These are phyloP conservation scores for Ataeniobius toweri DNA, from an alignment of 2,797 vertebrate genomes.

Conservation along the genomic window DNA sequence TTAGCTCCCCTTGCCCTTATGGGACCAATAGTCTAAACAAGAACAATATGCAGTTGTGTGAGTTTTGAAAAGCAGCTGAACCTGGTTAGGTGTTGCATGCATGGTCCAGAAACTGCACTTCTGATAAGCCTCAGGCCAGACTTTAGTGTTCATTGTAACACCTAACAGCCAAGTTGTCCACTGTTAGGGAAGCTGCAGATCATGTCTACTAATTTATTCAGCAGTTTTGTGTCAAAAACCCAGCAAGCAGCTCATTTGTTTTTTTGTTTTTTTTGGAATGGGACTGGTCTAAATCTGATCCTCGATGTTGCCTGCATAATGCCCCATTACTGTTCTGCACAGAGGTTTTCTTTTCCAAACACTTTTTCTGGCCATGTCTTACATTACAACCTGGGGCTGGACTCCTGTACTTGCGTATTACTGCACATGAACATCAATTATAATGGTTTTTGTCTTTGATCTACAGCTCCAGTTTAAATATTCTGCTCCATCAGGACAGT, in stretches of 20 bases:
- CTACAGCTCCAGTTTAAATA: slow-evolving; percentile 28
- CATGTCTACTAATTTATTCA: slow-evolving; percentile 3
- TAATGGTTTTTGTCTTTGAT: slow-evolving; percentile 23
- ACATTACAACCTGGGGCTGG: slow-evolving; percentile 64
- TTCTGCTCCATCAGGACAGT: slow-evolving; percentile 6
- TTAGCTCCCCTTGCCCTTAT: slow-evolving; percentile 44
- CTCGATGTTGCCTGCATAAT: slow-evolving; percentile 42
- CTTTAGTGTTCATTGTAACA: slow-evolving; percentile 14
- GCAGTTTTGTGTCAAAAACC: slow-evolving; percentile 35
- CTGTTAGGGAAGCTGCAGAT: slow-evolving; percentile 25
- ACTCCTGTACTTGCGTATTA: slow-evolving; percentile 66
- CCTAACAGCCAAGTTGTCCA: slow-evolving; percentile 12
- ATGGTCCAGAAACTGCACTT: slow-evolving; percentile 23
- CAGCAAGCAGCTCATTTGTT: slow-evolving; percentile 18
- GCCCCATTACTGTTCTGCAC: slow-evolving; percentile 26
- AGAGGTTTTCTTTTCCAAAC: slow-evolving; percentile 11
- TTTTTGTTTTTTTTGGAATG: slow-evolving; percentile 24
- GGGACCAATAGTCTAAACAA: slow-evolving; percentile 62
- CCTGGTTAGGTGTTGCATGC: slow-evolving; percentile 22
- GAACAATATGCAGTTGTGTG: slow-evolving; percentile 59
- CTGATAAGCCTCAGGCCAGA: slow-evolving; percentile 22
- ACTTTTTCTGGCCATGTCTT: slow-evolving; percentile 28
- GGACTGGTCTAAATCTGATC: slow-evolving; percentile 43
- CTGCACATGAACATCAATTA: slow-evolving; percentile 54
- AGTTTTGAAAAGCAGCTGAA: slow-evolving; percentile 45